Evolutionary conservation across 2,113 vertebrate genomes (phyloP), one percentile per base, ranked within the genome.

Genomic region (Gallinago jamesoni): DNA sequence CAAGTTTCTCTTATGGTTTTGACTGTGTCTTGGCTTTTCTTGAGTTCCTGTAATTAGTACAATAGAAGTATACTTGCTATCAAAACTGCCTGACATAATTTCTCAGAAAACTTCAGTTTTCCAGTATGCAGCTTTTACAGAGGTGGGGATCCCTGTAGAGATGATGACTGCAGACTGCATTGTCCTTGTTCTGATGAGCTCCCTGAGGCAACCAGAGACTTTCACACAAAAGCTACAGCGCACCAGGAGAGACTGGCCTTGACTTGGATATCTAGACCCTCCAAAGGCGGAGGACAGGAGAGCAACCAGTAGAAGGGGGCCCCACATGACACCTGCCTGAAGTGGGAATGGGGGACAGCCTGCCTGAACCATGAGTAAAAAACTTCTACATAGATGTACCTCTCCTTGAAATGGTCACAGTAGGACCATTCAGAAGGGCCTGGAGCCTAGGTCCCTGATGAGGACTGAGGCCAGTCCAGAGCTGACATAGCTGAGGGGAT

Each of bases 391-490:
- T 35, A 80, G 16, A 16, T 10, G 17, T 43, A 18, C 4, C 7
- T 25, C 12, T 78, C 22, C 11, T 59, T 60, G 19, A 78, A 78
- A 55, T 28, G n/a, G 19, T 57, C 12, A 64, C 37, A 37, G 25
- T 9, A 55, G 21, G 1, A 2, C 9, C 10, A n/a, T 25, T 59
- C 16, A 52, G 14, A 25, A 30, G 35, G 43, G 31, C 9, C 23
- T 5, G 5, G 28, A 45, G 23, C 2, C 0, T 1, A 1, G 35
- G 14, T 22, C 1, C 3, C 12, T 3, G 2, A 5, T 3, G 3
- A 56, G 6, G 52, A 16, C 22, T 27, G 45, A 35, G 23, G 25
- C 8, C 31, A 57, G 18, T 20, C 56, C 48, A 63, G 56, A 50
- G 12, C 19, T 85, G 52, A 18, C 24, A 70, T 31, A 19, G 31